Percentiles rank a stretch among this genome's conserved stretches.
Conservation (phyloP, 2,888 invertebrate species). For the Macropis europaea region DNA sequence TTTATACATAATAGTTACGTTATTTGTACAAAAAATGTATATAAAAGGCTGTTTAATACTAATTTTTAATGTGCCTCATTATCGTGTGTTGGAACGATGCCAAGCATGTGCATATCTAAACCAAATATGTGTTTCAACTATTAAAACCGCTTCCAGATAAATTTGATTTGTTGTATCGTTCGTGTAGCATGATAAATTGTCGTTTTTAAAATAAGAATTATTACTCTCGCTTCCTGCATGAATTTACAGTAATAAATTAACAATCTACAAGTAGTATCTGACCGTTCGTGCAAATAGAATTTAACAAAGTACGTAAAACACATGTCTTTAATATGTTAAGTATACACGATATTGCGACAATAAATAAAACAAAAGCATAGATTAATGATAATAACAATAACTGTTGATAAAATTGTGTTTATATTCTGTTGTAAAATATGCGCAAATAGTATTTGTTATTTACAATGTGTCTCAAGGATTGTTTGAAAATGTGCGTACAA, state of each 20-base stretch:
- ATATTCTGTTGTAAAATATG: too few relatives aligned
- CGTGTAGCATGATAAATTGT: background rate
- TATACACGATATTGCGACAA: too few relatives aligned
- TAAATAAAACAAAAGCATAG: too few relatives aligned
- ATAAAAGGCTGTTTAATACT: background rate
- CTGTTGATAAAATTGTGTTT: too few relatives aligned
- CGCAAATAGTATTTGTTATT: too few relatives aligned
- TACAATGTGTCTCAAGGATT: too few relatives aligned
- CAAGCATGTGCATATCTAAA: constrained; percentile 12
- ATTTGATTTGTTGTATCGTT: background rate
- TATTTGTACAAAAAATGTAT: background rate
- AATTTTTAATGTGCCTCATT: background rate
- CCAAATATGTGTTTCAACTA: constrained; percentile 2
- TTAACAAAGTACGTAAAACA: too few relatives aligned
- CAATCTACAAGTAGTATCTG: background rate
- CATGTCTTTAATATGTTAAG: too few relatives aligned
- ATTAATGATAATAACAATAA: too few relatives aligned
- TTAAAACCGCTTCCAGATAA: constrained; percentile 10
- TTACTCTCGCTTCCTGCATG: background rate
- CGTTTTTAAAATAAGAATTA: background rate
- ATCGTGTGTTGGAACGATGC: constrained; percentile 11
- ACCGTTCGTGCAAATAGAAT: too few relatives aligned
- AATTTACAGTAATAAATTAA: background rate
- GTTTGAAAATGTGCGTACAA: too few relatives aligned
- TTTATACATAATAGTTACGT: background rate